A percentile compares a stretch with the other conserved stretches of the same genome.
Conservation (phyloP, 2,113 vertebrate genomes). For the Pygoscelis antarcticus region DNA sequence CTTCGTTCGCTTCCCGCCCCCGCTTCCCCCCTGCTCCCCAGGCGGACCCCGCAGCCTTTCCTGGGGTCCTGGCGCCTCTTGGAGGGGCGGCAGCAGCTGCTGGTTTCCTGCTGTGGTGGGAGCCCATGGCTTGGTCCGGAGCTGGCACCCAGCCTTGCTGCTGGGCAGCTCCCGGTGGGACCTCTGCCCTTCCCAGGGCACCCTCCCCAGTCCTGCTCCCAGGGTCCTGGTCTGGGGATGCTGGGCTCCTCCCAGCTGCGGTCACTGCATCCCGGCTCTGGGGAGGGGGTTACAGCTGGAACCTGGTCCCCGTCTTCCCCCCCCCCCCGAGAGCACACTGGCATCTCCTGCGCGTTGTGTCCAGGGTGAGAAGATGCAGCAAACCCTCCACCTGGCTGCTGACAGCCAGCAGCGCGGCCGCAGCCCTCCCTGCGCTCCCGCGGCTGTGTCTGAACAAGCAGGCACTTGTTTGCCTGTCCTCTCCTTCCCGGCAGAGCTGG, state of each 20-base stretch:
- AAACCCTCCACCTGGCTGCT: background rate
- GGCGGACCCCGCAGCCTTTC: background rate
- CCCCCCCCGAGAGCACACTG: background rate
- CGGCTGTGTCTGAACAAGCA: background rate
- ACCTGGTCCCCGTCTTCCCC: too few species aligned
- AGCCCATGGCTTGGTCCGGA: fast-evolving
- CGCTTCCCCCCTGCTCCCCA: background rate
- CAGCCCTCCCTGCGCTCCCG: background rate
- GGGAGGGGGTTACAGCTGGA: background rate
- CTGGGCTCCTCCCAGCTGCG: background rate
- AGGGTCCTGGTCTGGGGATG: background rate
- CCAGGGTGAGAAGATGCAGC: background rate
- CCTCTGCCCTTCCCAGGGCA: background rate
- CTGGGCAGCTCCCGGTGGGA: background rate
- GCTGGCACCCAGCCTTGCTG: background rate
- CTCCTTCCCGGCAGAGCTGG: background rate
- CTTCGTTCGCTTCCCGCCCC: fast-evolving
- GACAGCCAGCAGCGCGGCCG: background rate
- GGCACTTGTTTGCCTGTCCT: background rate
- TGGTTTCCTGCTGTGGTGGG: background rate
- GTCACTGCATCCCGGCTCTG: background rate
- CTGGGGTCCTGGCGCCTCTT: too few species aligned
- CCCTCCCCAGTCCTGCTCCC: background rate
- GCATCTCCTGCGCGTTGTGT: background rate
- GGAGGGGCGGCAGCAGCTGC: background rate